phyloP scores from a whole-genome alignment of 2,888 invertebrate species.

The Caenorhabditis doughertyi region DNA sequence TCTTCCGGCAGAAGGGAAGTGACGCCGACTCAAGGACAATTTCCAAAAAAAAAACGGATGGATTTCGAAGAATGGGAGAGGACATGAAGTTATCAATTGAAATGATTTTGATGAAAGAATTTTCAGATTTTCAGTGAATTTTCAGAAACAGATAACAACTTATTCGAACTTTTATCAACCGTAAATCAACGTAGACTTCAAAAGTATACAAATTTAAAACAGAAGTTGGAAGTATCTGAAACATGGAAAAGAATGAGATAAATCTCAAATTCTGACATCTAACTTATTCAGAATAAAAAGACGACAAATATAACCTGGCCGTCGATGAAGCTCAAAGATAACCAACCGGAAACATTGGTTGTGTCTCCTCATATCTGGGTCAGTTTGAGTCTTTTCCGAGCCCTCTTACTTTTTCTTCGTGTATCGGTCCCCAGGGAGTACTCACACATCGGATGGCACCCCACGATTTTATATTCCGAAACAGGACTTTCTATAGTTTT shows the following conservation, averaged over 20 bases:
- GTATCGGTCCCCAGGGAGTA: conserved; percentile 44
- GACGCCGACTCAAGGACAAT: conserved; percentile 1
- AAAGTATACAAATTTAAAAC: too few relatives aligned
- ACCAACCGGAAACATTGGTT: conserved; percentile 39
- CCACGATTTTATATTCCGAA: conserved; percentile 42
- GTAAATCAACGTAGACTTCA: too few relatives aligned
- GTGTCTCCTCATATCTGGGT: conserved; percentile 51
- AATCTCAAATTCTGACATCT: conserved; percentile 18
- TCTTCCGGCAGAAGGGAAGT: not conserved
- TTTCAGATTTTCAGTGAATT: too few relatives aligned
- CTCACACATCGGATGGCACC: conserved; percentile 39
- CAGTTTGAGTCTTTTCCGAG: conserved; percentile 7
- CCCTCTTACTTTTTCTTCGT: conserved; percentile 38
- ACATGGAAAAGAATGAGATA: not conserved
- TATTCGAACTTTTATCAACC: too few relatives aligned
- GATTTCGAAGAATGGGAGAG: not conserved
- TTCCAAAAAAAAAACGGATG: not conserved
- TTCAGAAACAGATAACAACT: too few relatives aligned
- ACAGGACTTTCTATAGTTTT: conserved; percentile 39
- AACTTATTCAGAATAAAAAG: conserved; percentile 14
- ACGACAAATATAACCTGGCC: conserved; percentile 13
- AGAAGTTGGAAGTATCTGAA: too few relatives aligned
- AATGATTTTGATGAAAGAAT: not conserved
- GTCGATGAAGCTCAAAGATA: conserved; percentile 39
- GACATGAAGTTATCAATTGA: not conserved